Percentiles rank a stretch among this genome's conserved stretches.
Evolutionary conservation across 2,888 invertebrate genomes (phyloP).

Genomic region (Polydesmus complanatus): DNA sequence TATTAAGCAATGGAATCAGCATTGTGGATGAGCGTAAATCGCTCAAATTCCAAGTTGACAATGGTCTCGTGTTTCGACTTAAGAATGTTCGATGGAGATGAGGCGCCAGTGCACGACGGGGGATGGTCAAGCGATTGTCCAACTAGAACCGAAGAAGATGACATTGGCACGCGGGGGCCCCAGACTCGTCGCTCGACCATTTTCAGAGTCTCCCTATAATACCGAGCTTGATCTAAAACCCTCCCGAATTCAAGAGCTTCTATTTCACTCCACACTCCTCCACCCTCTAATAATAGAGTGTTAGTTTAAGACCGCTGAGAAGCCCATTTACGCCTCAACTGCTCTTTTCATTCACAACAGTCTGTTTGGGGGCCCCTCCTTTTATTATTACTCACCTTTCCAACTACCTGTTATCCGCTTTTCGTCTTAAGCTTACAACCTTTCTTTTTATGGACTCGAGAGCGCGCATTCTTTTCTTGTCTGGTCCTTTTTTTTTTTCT

Average conservation of each 20-base stretch:
- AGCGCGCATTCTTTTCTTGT: neutral
- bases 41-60: neutral
- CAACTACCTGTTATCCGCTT: neutral
- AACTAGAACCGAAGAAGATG: neutral
- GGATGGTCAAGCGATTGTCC: neutral
- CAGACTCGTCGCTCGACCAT: neutral
- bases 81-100: neutral
- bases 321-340: slow-evolving; percentile 2
- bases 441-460: neutral
- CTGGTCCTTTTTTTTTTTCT: neutral
- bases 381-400: neutral
- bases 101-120: neutral
- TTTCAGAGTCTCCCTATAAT: neutral
- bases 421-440: neutral
- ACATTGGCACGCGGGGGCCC: neutral
- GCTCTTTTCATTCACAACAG: no score
- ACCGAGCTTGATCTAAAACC: no score
- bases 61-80: neutral
- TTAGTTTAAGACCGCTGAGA: slow-evolving; percentile 10
- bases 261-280: neutral
- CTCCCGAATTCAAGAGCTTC: no score
- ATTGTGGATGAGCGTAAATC: neutral
- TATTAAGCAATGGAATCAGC: no score
- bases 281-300: neutral
- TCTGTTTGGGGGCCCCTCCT: neutral